Percentiles rank a stretch among this genome's conserved stretches.
These are phyloP conservation scores for Drosophila basisetae DNA, from an alignment of 2,888 invertebrate genomes.

Conservation along the genomic window DNA sequence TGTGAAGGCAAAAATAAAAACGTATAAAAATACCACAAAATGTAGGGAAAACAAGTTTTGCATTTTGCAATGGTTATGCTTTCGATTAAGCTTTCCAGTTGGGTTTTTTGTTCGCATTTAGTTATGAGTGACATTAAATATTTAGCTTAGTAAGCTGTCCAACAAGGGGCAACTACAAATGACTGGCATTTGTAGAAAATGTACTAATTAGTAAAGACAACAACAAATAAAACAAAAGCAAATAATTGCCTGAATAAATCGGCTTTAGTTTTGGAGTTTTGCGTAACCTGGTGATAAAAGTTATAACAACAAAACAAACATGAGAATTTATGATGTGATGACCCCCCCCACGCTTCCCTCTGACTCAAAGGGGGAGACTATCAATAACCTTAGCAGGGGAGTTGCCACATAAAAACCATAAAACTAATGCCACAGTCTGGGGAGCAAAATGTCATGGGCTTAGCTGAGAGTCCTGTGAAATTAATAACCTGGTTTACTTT, in stretches of 20 bases:
- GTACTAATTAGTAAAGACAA: constrained; percentile 59
- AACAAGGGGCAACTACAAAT: constrained; percentile 10
- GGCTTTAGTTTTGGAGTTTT: constrained; percentile 8
- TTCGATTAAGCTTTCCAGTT: constrained; percentile 53
- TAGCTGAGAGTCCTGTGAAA: constrained; percentile 59
- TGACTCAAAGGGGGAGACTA: constrained; percentile 43
- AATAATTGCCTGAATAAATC: constrained; percentile 57
- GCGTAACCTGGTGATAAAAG: constrained; percentile 62
- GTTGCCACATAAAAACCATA: constrained; percentile 64
- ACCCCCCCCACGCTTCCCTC: not conserved
- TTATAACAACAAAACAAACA: constrained; percentile 67
- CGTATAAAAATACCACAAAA: constrained; percentile 8
- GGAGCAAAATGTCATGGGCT: constrained; percentile 43
- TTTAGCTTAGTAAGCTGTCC: constrained; percentile 57
- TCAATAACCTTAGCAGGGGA: constrained; percentile 63
- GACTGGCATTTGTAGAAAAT: constrained; percentile 32
- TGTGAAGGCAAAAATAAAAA: constrained; percentile 30
- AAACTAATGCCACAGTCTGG: constrained; percentile 67
- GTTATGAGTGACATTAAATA: constrained; percentile 63
- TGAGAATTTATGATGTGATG: constrained; percentile 69
- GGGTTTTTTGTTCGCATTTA: constrained; percentile 27
- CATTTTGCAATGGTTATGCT: constrained; percentile 35
- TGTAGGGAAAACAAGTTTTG: constrained; percentile 29
- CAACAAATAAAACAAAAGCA: constrained; percentile 17
- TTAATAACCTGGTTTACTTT: constrained; percentile 78